These are phyloP conservation scores for Macroteleia sp. DNA, from an alignment of 2,888 invertebrate genomes.

Conservation along the genomic window DNA sequence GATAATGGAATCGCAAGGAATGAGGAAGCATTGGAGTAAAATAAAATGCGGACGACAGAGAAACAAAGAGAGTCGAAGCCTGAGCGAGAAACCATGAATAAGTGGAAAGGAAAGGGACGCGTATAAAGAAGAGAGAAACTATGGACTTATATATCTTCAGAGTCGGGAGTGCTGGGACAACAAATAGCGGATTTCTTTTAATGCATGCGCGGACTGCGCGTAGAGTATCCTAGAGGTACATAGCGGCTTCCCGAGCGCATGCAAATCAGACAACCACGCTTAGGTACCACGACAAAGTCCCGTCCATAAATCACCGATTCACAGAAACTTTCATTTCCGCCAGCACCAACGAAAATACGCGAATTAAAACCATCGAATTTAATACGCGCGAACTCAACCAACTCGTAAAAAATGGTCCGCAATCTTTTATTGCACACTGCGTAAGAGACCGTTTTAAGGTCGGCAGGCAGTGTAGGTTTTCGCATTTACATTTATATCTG, in stretches of 20 bases:
- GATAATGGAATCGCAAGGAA: slow-evolving; percentile 70
- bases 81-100: slow-evolving; percentile 24
- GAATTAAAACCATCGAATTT: too few species aligned
- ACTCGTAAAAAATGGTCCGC: neutral
- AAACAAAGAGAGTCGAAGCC: slow-evolving; percentile 51
- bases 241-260: slow-evolving; percentile 71
- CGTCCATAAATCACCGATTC: slow-evolving; percentile 70
- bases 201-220: slow-evolving; percentile 42
- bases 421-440: slow-evolving; percentile 10
- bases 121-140: slow-evolving; percentile 46
- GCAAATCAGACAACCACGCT: slow-evolving; percentile 80
- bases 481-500: slow-evolving; percentile 48
- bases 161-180: slow-evolving; percentile 62
- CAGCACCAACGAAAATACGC: slow-evolving; percentile 1
- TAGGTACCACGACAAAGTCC: slow-evolving; percentile 76
- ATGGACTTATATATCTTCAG: slow-evolving; percentile 58
- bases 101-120: slow-evolving; percentile 31
- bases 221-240: slow-evolving; percentile 39
- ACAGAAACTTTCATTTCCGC: slow-evolving; percentile 17
- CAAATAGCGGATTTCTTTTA: slow-evolving; percentile 65
- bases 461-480: slow-evolving; percentile 22
- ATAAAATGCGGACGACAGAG: slow-evolving; percentile 63
- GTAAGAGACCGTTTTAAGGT: too few species aligned
- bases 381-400: too few species aligned
- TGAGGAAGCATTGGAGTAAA: slow-evolving; percentile 69